Evolutionary conservation across 2,888 invertebrate genomes (phyloP).

Genomic region (Lapara coniferarum): DNA sequence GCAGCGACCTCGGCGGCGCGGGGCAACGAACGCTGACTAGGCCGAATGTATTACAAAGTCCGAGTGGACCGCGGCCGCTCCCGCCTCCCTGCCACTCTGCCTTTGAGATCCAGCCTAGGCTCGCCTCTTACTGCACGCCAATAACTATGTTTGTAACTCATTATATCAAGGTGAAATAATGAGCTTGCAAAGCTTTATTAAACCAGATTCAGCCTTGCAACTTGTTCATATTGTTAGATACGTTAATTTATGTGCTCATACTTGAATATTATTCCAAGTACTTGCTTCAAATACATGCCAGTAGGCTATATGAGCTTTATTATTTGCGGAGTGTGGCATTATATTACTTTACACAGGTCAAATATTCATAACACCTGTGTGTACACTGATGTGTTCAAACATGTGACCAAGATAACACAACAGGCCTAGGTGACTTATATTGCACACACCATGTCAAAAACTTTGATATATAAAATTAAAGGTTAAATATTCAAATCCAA

Average conservation of each 20-base stretch:
- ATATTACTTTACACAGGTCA: not conserved
- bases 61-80: conserved; percentile 76
- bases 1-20: conserved; percentile 68
- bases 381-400: conserved; percentile 8
- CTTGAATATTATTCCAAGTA: conserved; percentile 1
- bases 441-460: not conserved
- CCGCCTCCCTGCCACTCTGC: conserved; percentile 67
- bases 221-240: conserved; percentile 10
- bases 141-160: conserved; percentile 69
- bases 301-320: conserved; percentile 12
- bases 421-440: not conserved
- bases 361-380: conserved; percentile 12
- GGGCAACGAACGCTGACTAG: conserved; percentile 83
- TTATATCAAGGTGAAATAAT: conserved; percentile 75
- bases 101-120: conserved; percentile 78
- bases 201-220: conserved; percentile 23
- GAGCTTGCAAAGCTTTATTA: conserved; percentile 43
- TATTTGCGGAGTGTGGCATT: conserved; percentile 7
- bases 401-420: not conserved
- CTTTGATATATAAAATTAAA: no score
- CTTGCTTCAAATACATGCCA: conserved; percentile 30
- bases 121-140: conserved; percentile 74
- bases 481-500: not conserved
- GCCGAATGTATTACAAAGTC: conserved; percentile 83
- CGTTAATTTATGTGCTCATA: conserved; percentile 18